These are phyloP conservation scores for Phaenicophaeus curvirostris DNA, from an alignment of 2,797 vertebrate genomes.

Conservation along the genomic window DNA sequence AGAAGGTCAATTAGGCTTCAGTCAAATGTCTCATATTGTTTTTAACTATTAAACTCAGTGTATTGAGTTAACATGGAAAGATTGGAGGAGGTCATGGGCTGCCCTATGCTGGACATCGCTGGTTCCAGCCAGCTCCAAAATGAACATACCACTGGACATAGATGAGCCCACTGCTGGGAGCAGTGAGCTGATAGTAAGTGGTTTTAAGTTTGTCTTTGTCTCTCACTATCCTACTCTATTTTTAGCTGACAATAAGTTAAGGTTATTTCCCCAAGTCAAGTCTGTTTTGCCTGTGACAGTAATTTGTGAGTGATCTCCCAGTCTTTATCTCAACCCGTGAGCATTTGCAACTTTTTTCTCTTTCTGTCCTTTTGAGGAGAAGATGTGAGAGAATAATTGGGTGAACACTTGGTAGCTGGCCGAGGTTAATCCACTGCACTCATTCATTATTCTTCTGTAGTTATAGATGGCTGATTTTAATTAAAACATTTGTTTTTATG, in stretches of 20 bases:
- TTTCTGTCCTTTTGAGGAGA: background rate
- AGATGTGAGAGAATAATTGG: background rate
- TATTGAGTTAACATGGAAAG: background rate
- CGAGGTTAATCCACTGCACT: background rate
- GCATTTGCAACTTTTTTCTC: background rate
- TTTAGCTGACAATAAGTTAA: background rate
- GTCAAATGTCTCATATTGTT: background rate
- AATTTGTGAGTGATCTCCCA: background rate
- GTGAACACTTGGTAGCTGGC: background rate
- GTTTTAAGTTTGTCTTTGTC: background rate
- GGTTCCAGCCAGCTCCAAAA: background rate
- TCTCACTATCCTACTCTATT: background rate
- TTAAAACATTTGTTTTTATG: slow-evolving; percentile 6
- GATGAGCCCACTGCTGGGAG: background rate
- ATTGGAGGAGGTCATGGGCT: background rate
- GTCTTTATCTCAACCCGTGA: background rate
- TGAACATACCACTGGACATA: background rate
- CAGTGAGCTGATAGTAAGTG: background rate
- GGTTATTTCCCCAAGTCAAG: background rate
- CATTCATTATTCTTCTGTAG: background rate
- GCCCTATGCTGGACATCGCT: background rate
- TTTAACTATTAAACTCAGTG: background rate
- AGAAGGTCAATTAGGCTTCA: background rate
- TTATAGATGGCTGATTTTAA: slow-evolving; percentile 32
- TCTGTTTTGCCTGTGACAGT: background rate